Conservation (phyloP, 2,113 vertebrate genomes). For the Bufo bufo region DNA sequence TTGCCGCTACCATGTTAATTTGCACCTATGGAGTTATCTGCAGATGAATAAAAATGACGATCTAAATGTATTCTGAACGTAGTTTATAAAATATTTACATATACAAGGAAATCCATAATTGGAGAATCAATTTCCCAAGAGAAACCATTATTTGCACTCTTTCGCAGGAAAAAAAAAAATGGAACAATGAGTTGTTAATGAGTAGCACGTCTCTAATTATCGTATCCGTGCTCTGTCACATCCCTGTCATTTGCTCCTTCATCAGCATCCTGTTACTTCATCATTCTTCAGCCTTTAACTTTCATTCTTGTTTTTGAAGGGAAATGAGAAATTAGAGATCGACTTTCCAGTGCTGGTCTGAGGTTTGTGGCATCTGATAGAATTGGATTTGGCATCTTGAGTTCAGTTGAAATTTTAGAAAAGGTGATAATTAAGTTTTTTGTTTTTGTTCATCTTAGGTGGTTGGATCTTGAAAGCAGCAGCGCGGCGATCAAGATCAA, state of each 20-base stretch:
- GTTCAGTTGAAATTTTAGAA: neutral
- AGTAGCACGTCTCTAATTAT: slow-evolving; percentile 61
- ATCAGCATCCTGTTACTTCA: slow-evolving; percentile 62
- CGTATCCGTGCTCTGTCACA: slow-evolving; percentile 59
- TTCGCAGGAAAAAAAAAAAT: slow-evolving; percentile 33
- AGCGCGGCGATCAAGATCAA: neutral
- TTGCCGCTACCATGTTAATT: neutral
- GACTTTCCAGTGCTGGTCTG: neutral
- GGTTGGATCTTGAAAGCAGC: neutral
- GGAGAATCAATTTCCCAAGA: slow-evolving; percentile 37
- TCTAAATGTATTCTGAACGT: slow-evolving; percentile 4
- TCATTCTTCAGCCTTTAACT: slow-evolving; percentile 1
- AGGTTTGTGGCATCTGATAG: neutral
- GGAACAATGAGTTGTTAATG: slow-evolving; percentile 57
- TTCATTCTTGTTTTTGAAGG: neutral
- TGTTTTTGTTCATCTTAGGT: neutral
- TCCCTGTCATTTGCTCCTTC: slow-evolving; percentile 69
- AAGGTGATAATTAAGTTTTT: slow-evolving; percentile 10
- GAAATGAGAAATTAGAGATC: neutral
- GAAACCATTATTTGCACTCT: slow-evolving; percentile 48
- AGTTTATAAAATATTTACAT: slow-evolving; percentile 51
- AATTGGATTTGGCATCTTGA: neutral
- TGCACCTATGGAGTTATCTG: neutral
- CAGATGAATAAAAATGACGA: slow-evolving; percentile 4
- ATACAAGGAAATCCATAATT: slow-evolving; percentile 40